Conservation (phyloP, 2,797 vertebrate species). For the Hydrolagus colliei region DNA sequence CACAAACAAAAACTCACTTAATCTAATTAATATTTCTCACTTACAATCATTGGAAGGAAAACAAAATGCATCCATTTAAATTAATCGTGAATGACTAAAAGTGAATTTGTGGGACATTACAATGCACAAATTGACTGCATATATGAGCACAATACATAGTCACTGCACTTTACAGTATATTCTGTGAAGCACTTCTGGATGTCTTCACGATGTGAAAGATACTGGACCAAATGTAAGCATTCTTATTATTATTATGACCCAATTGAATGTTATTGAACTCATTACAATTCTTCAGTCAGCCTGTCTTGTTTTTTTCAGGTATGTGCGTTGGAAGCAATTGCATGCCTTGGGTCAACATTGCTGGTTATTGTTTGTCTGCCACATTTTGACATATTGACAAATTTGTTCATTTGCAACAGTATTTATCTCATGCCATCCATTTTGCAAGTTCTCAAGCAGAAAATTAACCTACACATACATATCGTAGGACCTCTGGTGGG, state of each 20-base stretch:
- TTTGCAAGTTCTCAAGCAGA: background rate
- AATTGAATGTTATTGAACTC: background rate
- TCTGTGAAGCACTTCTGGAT: background rate
- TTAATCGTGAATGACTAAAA: too few relatives aligned
- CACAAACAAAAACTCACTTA: too few relatives aligned
- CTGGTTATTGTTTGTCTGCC: background rate
- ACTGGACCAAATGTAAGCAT: background rate
- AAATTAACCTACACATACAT: background rate
- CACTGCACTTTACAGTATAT: background rate
- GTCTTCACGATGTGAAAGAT: background rate
- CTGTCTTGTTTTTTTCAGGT: background rate
- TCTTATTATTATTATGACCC: background rate
- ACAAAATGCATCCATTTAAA: too few relatives aligned
- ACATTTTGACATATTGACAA: background rate
- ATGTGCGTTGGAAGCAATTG: background rate
- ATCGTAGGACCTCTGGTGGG: background rate
- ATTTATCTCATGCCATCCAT: background rate
- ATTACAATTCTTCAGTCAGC: background rate
- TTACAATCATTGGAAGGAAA: too few relatives aligned
- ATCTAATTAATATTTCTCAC: too few relatives aligned
- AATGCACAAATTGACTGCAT: background rate
- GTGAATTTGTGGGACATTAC: background rate
- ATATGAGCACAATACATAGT: background rate
- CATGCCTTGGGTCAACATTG: background rate
- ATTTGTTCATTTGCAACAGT: background rate